These are phyloP conservation scores for Amphimallon solstitiale DNA, from an alignment of 2,888 invertebrate genomes.

Conservation along the genomic window DNA sequence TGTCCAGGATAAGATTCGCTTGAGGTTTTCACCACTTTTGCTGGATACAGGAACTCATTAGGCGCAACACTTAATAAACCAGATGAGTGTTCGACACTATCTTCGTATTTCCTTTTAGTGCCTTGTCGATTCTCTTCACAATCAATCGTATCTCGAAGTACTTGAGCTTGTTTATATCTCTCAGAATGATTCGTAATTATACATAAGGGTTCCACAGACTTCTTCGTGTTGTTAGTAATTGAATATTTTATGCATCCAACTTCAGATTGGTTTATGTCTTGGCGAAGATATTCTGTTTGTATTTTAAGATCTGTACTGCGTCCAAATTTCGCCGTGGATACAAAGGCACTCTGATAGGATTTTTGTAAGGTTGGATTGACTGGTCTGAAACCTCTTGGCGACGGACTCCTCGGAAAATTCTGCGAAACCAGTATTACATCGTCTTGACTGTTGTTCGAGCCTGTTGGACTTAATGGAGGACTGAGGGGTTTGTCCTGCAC, in stretches of 20 bases:
- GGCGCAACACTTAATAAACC: conserved; percentile 50
- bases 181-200: conserved; percentile 61
- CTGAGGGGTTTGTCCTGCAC: conserved; percentile 60
- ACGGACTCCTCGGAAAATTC: conserved; percentile 32
- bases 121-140: conserved; percentile 58
- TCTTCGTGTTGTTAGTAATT: conserved; percentile 54
- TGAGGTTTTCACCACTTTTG: conserved; percentile 39
- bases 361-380: conserved; percentile 48
- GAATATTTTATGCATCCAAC: conserved; percentile 58
- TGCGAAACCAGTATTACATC: conserved; percentile 18
- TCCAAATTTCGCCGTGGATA: conserved; percentile 31
- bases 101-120: conserved; percentile 52
- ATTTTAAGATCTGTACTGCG: not conserved
- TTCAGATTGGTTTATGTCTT: conserved; percentile 45
- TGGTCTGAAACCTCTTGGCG: conserved; percentile 56
- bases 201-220: conserved; percentile 56
- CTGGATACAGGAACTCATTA: conserved; percentile 37
- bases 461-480: conserved; percentile 74
- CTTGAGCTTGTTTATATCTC: conserved; percentile 58
- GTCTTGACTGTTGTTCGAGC: conserved; percentile 3
- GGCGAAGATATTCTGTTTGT: conserved; percentile 1
- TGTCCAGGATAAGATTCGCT: conserved; percentile 36
- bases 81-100: conserved; percentile 45
- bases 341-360: conserved; percentile 46
- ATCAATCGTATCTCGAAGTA: conserved; percentile 54